These are phyloP conservation scores for Agrotis exclamationis DNA, from an alignment of 2,888 invertebrate species.

Conservation along the genomic window DNA sequence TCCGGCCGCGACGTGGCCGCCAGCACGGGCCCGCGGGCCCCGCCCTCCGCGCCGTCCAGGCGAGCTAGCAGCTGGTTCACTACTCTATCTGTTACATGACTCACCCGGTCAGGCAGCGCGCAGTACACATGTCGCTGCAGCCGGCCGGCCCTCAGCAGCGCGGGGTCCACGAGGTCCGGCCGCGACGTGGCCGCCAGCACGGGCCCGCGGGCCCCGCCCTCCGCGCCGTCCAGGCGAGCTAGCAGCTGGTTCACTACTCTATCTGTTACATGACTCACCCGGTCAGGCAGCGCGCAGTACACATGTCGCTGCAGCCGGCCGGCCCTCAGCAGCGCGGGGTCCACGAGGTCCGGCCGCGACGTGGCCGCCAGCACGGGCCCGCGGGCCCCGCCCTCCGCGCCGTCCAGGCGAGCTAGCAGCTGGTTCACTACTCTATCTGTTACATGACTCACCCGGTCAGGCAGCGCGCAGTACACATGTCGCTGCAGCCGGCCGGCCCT, in stretches of 20 bases:
- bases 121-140: conserved; percentile 96
- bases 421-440: conserved; percentile 99
- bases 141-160: conserved; percentile 97
- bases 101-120: conserved; percentile 94
- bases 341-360: conserved; percentile 98
- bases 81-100: too few species aligned
- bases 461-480: conserved; percentile 95
- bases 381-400: conserved; percentile 95
- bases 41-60: conserved; percentile 98
- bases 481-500: conserved; percentile 98
- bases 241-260: conserved; percentile 99
- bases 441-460: conserved; percentile 93
- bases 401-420: conserved; percentile 98
- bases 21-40: conserved; percentile 95
- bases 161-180: conserved; percentile 99
- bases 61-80: conserved; percentile 99
- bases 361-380: conserved; percentile 98
- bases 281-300: conserved; percentile 94
- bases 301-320: conserved; percentile 97
- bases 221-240: conserved; percentile 99
- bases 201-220: conserved; percentile 94
- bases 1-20: conserved; percentile 99
- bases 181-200: conserved; percentile 98
- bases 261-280: too few species aligned
- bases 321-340: conserved; percentile 98